These are phyloP conservation scores for Hypercompe scribonia DNA, from an alignment of 2,888 invertebrate genomes.

Conservation along the genomic window DNA sequence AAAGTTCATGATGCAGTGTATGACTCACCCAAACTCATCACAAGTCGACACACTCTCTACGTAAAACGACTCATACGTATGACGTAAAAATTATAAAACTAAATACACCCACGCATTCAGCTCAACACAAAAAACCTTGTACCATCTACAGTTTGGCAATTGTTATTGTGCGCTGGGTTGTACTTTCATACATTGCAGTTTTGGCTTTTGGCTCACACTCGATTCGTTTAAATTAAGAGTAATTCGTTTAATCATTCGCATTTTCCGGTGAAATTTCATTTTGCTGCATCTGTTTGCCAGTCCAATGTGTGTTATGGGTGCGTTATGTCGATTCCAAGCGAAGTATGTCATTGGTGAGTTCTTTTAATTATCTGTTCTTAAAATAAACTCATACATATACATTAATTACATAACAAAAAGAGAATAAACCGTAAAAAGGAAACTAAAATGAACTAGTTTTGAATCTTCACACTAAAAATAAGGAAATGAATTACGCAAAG, in stretches of 20 bases:
- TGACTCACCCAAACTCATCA: slow-evolving; percentile 35
- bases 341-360: slow-evolving; percentile 81
- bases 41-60: slow-evolving; percentile 29
- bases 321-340: slow-evolving; percentile 81
- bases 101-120: slow-evolving; percentile 38
- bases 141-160: slow-evolving; percentile 52
- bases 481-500: background rate
- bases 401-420: no score
- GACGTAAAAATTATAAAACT: slow-evolving; percentile 41
- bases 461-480: background rate
- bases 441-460: background rate
- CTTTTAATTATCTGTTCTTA: background rate
- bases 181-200: slow-evolving; percentile 41
- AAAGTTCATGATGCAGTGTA: slow-evolving; percentile 32
- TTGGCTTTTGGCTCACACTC: slow-evolving; percentile 23
- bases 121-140: slow-evolving; percentile 31
- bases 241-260: slow-evolving; percentile 47
- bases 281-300: slow-evolving; percentile 28
- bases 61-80: slow-evolving; percentile 48
- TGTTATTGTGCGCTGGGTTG: slow-evolving; percentile 39
- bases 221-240: slow-evolving; percentile 46
- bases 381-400: no score
- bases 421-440: background rate
- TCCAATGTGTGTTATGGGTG: slow-evolving; percentile 81
- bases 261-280: slow-evolving; percentile 42